phyloP scores from a whole-genome alignment of 2,888 invertebrate species.

The Cryptocheilus praepositus region DNA sequence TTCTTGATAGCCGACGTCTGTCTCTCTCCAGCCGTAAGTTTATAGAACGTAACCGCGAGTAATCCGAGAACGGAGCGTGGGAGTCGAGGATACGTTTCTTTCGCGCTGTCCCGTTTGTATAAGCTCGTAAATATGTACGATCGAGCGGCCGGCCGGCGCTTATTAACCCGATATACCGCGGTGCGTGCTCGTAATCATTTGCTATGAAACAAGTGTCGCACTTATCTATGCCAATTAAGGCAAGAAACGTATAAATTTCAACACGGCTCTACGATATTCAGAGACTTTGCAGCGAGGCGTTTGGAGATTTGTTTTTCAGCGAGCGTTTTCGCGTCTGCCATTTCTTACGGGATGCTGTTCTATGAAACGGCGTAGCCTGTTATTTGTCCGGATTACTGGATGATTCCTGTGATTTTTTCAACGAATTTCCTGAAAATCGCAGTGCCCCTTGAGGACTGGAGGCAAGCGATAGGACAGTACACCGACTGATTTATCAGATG shows the following conservation, averaged over 20 bases:
- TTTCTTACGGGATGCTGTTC: no score
- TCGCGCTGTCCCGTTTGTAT: constrained; percentile 40
- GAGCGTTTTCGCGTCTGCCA: neutral
- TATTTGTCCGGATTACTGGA: no score
- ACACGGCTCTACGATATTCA: no score
- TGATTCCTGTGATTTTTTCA: no score
- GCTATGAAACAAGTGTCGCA: neutral
- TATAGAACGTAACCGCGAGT: constrained; percentile 18
- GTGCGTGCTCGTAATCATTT: constrained; percentile 39
- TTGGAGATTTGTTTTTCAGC: neutral
- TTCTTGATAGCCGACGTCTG: constrained; percentile 12
- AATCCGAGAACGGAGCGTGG: constrained; percentile 41
- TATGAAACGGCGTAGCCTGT: no score
- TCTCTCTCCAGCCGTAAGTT: constrained; percentile 1
- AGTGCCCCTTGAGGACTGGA: neutral
- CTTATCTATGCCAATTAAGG: neutral
- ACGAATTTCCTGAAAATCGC: no score
- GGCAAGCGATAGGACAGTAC: neutral
- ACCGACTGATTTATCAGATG: constrained; percentile 39
- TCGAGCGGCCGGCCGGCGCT: constrained; percentile 26
- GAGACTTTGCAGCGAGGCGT: no score
- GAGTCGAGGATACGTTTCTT: constrained; percentile 45
- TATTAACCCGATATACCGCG: constrained; percentile 41
- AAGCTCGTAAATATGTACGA: constrained; percentile 36
- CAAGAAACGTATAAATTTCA: constrained; percentile 37